Base-by-base conservation (phyloP, 2,888 invertebrate genomes). In the Cristatella mucedo region DNA sequence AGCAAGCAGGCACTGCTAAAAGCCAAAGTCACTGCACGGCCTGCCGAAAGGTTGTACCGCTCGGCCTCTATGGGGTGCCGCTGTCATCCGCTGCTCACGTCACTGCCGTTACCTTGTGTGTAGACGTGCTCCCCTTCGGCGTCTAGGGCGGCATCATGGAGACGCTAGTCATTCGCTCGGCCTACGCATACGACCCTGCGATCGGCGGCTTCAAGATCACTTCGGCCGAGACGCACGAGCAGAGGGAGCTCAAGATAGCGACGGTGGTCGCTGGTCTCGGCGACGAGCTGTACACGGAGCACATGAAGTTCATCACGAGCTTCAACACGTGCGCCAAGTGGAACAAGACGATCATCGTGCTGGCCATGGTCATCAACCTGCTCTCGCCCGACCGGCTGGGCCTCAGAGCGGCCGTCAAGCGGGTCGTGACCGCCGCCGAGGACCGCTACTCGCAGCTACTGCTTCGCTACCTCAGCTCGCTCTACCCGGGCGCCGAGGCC, bases 381-480 rank as follows among this genome's bases (percentile, higher is more conserved):
- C 65, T 67, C 48, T 60, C 63, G 13, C 61, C 67, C 0, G 68
- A 68, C 43, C 51, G 67, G 24, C 53, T 56, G 6, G 59, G 55
- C 31, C 51, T 68, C 13, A 51, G 52, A 21, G 54, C 49, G 13
- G 41, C 51, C 18, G 59, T 69, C 4, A 53, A 56, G 2, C 44
- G 49, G 20, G 42, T 55, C 9, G 52, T 55, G 33, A 43, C 46
- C 16, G 56, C 59, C 31, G 68, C 68, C 48, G 67, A 67, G 41
- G 57, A 61, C n/a, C 61, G 60, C 38, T 86, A 83, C 66, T 84
- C 84, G 64, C 74, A 84, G 38, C 74, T 87, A 46, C 73, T 84
- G 47, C 74, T 84, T 46, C 83, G 82, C 63, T 68, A 85, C 78
- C 63, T 76, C 77, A 47, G 84, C 78, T 70, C 63, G 73, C 78